phyloP scores from a whole-genome alignment of 35 echinoderm and acorn worm species.

The Holothuria glaberrima region DNA sequence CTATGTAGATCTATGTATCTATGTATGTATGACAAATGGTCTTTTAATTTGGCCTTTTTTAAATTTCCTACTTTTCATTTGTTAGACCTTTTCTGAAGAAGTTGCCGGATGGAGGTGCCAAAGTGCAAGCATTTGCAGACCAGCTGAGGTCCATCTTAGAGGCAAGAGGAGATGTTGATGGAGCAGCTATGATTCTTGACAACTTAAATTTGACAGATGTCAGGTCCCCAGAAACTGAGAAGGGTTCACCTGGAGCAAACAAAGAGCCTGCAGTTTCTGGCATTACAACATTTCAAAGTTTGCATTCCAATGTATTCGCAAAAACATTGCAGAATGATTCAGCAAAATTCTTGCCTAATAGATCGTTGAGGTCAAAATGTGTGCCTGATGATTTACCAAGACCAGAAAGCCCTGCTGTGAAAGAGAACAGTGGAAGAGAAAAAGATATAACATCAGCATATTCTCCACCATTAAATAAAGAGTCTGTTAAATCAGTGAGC shows the following conservation, averaged over 20 bases:
- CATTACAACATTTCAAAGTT: background rate
- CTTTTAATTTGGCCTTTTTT: too few relatives aligned
- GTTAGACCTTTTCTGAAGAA: conserved; percentile 17
- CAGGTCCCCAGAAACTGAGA: background rate
- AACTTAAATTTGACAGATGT: background rate
- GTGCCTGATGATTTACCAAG: background rate
- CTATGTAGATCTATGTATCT: too few relatives aligned
- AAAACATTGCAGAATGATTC: background rate
- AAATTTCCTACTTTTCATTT: background rate
- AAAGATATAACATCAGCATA: conserved; percentile 41
- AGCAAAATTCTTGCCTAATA: background rate
- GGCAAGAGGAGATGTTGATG: conserved; percentile 45
- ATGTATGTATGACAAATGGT: too few relatives aligned
- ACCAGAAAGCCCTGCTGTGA: background rate
- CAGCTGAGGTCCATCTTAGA: conserved; percentile 12
- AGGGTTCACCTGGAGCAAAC: background rate
- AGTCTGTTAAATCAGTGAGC: background rate
- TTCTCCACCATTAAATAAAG: background rate
- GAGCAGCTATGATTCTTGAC: background rate
- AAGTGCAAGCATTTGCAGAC: conserved; percentile 14
- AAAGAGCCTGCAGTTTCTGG: background rate
- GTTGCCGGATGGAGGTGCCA: conserved; percentile 42
- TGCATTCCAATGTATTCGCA: conserved; percentile 50
- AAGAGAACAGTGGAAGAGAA: background rate
- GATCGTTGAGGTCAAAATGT: conserved; percentile 30